These are phyloP conservation scores for Zingel zingel DNA, from an alignment of 2,113 vertebrate genomes.

Conservation along the genomic window DNA sequence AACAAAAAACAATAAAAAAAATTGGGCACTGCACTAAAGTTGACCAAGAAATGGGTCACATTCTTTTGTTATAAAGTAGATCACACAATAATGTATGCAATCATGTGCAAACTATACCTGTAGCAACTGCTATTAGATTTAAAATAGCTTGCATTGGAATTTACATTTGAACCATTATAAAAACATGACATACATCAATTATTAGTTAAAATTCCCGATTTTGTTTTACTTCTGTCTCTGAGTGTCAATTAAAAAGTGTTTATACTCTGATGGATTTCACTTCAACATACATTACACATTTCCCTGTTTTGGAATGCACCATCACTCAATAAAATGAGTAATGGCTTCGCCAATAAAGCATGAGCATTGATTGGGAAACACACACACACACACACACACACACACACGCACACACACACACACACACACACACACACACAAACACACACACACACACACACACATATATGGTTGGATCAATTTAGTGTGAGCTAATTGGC, in stretches of 20 bases:
- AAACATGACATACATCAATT: not conserved
- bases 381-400: not conserved
- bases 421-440: not conserved
- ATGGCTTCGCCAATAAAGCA: constrained; percentile 72
- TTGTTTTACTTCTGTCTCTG: not conserved
- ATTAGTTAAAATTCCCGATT: not conserved
- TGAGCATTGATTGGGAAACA: constrained; percentile 60
- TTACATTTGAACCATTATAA: not conserved
- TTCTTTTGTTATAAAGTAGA: not conserved
- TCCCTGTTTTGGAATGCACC: constrained; percentile 41
- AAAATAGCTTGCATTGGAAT: not conserved
- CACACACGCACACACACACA: not conserved
- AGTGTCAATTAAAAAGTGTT: not conserved
- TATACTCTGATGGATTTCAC: constrained; percentile 19
- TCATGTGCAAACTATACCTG: not conserved
- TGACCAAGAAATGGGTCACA: not conserved
- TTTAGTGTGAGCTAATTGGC: constrained; percentile 75
- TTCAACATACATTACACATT: constrained; percentile 41
- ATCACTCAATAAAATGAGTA: constrained; percentile 67
- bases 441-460: constrained; percentile 19
- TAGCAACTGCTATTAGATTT: not conserved
- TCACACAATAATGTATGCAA: not conserved
- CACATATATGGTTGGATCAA: constrained; percentile 56
- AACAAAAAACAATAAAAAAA: not conserved
- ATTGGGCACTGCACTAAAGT: not conserved